Percentiles rank a stretch among this genome's conserved stretches.
These are phyloP conservation scores for Antitype chi DNA, from an alignment of 2,888 invertebrate genomes.

Conservation along the genomic window DNA sequence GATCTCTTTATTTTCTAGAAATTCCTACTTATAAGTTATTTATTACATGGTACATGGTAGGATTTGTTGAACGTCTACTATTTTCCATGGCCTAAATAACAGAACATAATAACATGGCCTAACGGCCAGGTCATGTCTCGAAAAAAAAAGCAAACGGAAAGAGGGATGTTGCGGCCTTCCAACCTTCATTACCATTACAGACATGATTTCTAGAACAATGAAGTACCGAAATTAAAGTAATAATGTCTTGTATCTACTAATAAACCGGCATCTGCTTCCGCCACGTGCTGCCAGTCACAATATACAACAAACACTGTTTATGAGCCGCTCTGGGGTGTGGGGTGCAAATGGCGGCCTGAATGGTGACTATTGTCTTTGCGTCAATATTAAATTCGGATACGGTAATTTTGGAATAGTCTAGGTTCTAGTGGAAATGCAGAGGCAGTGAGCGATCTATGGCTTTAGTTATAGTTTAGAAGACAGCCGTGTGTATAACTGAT, in stretches of 20 bases:
- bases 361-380: slow-evolving; percentile 1
- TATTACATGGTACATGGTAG: no score
- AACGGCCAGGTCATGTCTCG: neutral
- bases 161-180: no score
- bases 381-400: neutral
- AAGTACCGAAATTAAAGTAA: slow-evolving; percentile 35
- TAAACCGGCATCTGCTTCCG: slow-evolving; percentile 78
- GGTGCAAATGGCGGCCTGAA: slow-evolving; percentile 21
- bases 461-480: neutral
- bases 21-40: no score
- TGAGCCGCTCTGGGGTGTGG: slow-evolving; percentile 42
- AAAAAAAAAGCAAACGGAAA: neutral
- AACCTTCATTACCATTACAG: neutral
- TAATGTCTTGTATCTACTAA: slow-evolving; percentile 45
- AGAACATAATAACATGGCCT: no score
- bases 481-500: neutral
- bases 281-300: slow-evolving; percentile 74
- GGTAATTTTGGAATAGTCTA: neutral
- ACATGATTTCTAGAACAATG: slow-evolving; percentile 28
- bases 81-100: neutral
- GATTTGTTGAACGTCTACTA: no score
- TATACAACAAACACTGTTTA: slow-evolving; percentile 68
- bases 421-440: neutral
- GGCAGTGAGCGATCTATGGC: no score
- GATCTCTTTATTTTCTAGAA: no score